A percentile compares a stretch with the other conserved stretches of the same genome.
Evolutionary conservation across 2,113 vertebrate species (phyloP).

Genomic region (Cyanocitta stelleri): DNA sequence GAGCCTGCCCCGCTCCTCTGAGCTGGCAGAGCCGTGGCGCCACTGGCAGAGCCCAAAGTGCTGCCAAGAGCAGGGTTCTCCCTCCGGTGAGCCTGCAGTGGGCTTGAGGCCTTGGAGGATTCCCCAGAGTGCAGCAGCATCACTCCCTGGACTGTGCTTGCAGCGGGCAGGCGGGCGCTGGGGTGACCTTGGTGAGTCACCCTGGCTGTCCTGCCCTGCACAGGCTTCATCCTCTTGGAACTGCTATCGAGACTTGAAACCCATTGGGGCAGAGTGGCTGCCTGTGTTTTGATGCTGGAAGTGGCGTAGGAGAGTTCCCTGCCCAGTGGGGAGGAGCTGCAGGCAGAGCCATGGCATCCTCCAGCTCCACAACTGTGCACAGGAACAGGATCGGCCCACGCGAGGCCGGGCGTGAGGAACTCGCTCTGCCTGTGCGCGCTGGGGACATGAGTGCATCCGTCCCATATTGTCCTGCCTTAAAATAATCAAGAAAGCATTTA

Average conservation of each 20-base stretch:
- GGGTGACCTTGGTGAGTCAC: constrained; percentile 48
- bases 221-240: neutral
- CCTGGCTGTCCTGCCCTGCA: neutral
- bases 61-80: neutral
- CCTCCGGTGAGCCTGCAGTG: fast-evolving
- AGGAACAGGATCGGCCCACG: neutral
- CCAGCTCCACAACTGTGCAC: neutral
- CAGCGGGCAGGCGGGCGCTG: neutral
- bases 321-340: constrained; percentile 55
- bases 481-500: neutral
- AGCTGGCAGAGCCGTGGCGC: fast-evolving
- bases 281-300: constrained; percentile 10
- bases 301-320: constrained; percentile 46
- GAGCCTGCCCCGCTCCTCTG: neutral
- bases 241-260: neutral
- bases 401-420: neutral
- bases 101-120: neutral
- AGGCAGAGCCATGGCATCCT: neutral
- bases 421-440: fast-evolving
- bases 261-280: constrained; percentile 22
- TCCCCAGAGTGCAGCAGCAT: neutral
- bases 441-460: fast-evolving
- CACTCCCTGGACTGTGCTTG: neutral
- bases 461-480: neutral
- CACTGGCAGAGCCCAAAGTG: fast-evolving